These are phyloP conservation scores for Lanius ludovicianus DNA, from an alignment of 2,113 vertebrate species.

Conservation along the genomic window DNA sequence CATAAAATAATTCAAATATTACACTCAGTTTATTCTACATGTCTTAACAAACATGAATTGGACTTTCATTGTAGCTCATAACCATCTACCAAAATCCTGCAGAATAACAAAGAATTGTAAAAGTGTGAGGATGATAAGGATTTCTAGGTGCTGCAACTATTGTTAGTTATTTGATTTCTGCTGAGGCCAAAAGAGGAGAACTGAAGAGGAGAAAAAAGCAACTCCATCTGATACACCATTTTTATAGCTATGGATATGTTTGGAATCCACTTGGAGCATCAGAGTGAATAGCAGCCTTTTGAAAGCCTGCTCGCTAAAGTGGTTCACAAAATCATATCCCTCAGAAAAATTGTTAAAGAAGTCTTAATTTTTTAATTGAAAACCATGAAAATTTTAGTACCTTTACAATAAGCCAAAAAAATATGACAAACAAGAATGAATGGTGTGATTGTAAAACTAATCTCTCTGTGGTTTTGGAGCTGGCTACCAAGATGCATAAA, in stretches of 20 bases:
- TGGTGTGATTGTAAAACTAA: neutral
- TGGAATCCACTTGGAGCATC: neutral
- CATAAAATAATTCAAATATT: neutral
- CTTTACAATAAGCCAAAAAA: neutral
- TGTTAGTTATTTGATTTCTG: neutral
- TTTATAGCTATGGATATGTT: neutral
- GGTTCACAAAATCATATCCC: neutral
- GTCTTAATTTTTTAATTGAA: neutral
- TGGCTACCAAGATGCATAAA: neutral
- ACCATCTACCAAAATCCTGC: neutral
- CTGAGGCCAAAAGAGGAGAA: neutral
- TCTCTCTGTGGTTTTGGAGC: neutral
- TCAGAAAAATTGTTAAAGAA: neutral
- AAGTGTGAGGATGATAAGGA: neutral
- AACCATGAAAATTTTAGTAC: neutral
- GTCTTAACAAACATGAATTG: neutral
- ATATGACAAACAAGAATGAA: neutral
- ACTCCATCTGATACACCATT: neutral
- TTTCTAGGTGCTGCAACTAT: neutral
- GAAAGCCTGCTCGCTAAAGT: neutral
- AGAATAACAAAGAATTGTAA: neutral
- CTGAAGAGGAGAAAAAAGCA: neutral
- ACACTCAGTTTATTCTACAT: neutral
- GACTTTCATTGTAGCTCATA: neutral
- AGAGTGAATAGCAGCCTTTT: neutral